Percentiles rank a stretch among this genome's conserved stretches.
Evolutionary conservation across 2,888 invertebrate species (phyloP).

Genomic region (Phyllotreta striolata): DNA sequence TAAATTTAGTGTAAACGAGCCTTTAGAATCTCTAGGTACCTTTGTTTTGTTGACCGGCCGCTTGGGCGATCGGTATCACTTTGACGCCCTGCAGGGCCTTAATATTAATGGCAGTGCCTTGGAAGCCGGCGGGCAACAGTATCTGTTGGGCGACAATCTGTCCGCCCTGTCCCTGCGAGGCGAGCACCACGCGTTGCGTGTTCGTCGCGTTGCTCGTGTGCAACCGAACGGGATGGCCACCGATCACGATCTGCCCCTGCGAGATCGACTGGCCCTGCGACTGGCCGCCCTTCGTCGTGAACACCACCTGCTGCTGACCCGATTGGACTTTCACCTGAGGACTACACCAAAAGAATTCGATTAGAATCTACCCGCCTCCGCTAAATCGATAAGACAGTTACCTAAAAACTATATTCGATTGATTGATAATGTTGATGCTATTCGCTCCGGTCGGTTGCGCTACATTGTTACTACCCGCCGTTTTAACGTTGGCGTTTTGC

Average conservation of each 20-base stretch:
- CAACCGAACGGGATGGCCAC: conserved; percentile 58
- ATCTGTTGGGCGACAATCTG: conserved; percentile 66
- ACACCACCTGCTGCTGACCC: conserved; percentile 55
- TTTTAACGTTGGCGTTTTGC: conserved; percentile 50
- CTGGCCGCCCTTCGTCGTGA: conserved; percentile 49
- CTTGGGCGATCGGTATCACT: conserved; percentile 66
- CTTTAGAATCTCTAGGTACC: no score
- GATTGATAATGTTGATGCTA: conserved; percentile 54
- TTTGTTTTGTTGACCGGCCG: conserved; percentile 52
- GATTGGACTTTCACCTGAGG: conserved; percentile 58
- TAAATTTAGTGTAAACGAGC: not conserved
- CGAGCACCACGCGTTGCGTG: conserved; percentile 63
- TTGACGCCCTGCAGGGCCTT: conserved; percentile 70
- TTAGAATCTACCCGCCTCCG: no score
- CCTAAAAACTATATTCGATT: conserved; percentile 55
- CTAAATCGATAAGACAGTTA: no score
- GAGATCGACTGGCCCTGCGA: conserved; percentile 39
- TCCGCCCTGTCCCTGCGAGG: conserved; percentile 65
- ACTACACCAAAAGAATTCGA: conserved; percentile 28
- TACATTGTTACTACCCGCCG: conserved; percentile 14
- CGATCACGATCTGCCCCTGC: conserved; percentile 57
- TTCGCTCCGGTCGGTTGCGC: conserved; percentile 42
- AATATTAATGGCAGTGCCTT: conserved; percentile 68
- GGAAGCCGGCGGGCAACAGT: conserved; percentile 68
- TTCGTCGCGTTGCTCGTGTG: conserved; percentile 53